Evolutionary conservation across 2,113 vertebrate genomes (phyloP).

Genomic region (Dromiciops gliroides): DNA sequence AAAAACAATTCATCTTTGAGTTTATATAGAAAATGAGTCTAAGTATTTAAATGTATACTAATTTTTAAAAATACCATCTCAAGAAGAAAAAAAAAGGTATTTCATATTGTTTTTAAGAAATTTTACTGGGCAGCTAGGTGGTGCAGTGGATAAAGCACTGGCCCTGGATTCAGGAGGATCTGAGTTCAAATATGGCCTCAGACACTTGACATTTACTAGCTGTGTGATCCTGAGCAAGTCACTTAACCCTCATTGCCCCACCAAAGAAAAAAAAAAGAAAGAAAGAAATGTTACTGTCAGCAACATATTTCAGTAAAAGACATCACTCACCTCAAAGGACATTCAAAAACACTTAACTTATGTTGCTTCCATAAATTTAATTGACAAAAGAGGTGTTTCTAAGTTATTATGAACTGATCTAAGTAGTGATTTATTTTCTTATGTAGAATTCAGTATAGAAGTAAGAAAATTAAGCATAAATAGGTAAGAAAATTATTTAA

Average conservation of each 20-base stretch:
- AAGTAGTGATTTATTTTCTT: conserved; percentile 51
- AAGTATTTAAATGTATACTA: neutral
- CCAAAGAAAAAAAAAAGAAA: no score
- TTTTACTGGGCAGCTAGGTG: no score
- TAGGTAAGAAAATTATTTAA: conserved; percentile 24
- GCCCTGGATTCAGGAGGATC: no score
- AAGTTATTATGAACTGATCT: conserved; percentile 43
- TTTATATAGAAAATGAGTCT: neutral
- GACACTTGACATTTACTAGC: no score
- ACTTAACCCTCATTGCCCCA: no score
- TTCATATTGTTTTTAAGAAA: neutral
- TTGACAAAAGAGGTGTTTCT: neutral
- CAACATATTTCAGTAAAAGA: neutral
- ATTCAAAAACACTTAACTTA: conserved; percentile 33
- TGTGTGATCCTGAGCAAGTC: no score
- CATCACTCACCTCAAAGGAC: neutral
- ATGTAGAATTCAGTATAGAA: conserved; percentile 41
- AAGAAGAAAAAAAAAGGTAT: neutral
- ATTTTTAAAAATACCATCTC: neutral
- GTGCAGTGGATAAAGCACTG: no score
- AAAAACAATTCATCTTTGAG: neutral
- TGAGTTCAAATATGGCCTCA: no score
- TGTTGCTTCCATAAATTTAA: neutral
- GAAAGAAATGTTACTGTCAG: conserved; percentile 6
- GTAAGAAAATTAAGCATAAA: conserved; percentile 35